Conservation (phyloP, 2,113 vertebrate genomes). For the Myotis davidii region DNA sequence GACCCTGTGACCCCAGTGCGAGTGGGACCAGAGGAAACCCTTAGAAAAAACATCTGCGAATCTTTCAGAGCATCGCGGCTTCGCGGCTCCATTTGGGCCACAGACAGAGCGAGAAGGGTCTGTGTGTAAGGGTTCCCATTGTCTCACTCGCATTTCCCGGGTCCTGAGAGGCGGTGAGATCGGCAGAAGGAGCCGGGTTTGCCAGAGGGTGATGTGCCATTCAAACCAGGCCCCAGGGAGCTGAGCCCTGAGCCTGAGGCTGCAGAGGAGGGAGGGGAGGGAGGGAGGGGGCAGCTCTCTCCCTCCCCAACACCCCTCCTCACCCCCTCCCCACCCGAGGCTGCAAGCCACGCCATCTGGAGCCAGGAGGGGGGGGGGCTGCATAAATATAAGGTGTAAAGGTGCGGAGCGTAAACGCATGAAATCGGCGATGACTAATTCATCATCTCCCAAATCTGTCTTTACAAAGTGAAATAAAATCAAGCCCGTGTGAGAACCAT, state of each 20-base stretch:
- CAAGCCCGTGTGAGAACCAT: constrained; percentile 64
- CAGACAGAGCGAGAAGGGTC: not conserved
- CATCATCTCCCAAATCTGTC: constrained; percentile 79
- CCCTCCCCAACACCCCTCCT: not conserved
- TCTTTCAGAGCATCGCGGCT: not conserved
- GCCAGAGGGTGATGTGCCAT: constrained; percentile 20
- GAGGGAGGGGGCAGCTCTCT: not conserved
- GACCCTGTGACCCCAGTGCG: not conserved
- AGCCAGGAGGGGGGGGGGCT: constrained; percentile 67
- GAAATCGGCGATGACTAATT: constrained; percentile 80
- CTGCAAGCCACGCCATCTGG: constrained; percentile 76
- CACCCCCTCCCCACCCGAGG: constrained; percentile 1
- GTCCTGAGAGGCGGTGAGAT: not conserved
- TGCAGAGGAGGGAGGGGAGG: not conserved
- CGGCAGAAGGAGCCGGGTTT: not conserved
- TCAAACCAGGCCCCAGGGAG: constrained; percentile 20
- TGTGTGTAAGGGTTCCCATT: not conserved
- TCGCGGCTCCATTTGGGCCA: not conserved
- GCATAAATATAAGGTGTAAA: constrained; percentile 79
- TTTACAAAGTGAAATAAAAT: constrained; percentile 76
- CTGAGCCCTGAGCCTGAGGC: constrained; percentile 11
- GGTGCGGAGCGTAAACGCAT: constrained; percentile 64
- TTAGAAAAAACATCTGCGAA: not conserved
- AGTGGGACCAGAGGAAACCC: not conserved
- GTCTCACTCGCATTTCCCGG: not conserved